A percentile compares a stretch with the other conserved stretches of the same genome.
Evolutionary conservation across 1,140 invertebrate species (phyloP).

Genomic region (Chironomus striatipennis): DNA sequence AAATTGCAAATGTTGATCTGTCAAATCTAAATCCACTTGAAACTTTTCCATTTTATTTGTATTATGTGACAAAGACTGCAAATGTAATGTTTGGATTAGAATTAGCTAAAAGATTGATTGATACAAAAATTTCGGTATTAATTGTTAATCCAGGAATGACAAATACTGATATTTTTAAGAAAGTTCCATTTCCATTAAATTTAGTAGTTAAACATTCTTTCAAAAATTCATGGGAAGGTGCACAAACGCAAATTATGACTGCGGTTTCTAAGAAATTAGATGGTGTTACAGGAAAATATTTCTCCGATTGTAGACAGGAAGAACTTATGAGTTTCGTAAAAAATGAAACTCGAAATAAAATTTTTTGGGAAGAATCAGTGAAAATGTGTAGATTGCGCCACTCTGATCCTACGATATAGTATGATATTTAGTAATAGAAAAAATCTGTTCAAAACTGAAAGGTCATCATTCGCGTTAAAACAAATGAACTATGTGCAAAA

Average conservation of each 20-base stretch:
- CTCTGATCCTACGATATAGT: constrained; percentile 36
- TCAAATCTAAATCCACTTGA: constrained; percentile 60
- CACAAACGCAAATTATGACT: constrained; percentile 58
- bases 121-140: constrained; percentile 69
- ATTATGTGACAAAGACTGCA: constrained; percentile 79
- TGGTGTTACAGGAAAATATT: constrained; percentile 54
- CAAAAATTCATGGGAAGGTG: constrained; percentile 51
- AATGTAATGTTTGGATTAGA: constrained; percentile 81
- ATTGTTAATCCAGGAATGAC: constrained; percentile 82
- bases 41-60: constrained; percentile 56
- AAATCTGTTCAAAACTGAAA: background rate
- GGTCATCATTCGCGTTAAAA: no score
- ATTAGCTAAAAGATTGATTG: constrained; percentile 65
- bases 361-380: constrained; percentile 70
- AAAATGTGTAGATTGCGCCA: constrained; percentile 51
- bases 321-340: constrained; percentile 46
- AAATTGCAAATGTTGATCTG: constrained; percentile 56
- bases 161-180: constrained; percentile 73
- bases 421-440: constrained; percentile 17
- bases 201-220: constrained; percentile 43
- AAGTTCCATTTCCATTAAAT: constrained; percentile 61
- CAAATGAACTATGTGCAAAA: no score
- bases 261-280: constrained; percentile 61
- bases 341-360: constrained; percentile 57
- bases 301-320: constrained; percentile 48